These are phyloP conservation scores for Phrynocephalus versicolor DNA, from an alignment of 2,113 vertebrate species.

Conservation along the genomic window DNA sequence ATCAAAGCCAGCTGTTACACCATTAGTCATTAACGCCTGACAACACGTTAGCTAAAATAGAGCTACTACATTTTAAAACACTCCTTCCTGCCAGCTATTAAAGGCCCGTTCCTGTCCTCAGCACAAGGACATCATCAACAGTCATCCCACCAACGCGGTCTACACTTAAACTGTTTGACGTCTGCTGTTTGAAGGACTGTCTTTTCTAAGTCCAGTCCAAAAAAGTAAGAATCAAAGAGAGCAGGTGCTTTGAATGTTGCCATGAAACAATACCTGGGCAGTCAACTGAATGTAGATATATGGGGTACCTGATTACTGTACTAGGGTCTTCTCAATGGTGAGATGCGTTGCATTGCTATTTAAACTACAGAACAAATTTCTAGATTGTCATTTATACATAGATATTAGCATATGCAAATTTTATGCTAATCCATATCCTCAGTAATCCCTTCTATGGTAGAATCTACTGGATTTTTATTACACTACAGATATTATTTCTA, in stretches of 20 bases:
- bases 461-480: too few species aligned
- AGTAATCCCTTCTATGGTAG: too few species aligned
- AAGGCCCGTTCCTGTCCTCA: background rate
- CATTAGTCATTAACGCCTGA: slow-evolving; percentile 62
- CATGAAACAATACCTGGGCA: background rate
- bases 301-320: background rate
- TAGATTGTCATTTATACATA: background rate
- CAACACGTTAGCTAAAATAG: slow-evolving; percentile 69
- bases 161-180: too few species aligned
- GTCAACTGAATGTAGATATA: background rate
- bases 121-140: slow-evolving; percentile 45
- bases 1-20: slow-evolving; percentile 75
- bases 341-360: background rate
- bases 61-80: slow-evolving; percentile 60
- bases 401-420: too few species aligned
- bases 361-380: slow-evolving; percentile 11
- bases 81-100: slow-evolving; percentile 45
- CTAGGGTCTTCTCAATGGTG: background rate
- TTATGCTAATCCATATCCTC: too few species aligned
- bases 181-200: background rate
- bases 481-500: too few species aligned
- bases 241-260: background rate
- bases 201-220: background rate
- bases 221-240: background rate
- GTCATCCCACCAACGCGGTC: slow-evolving; percentile 9